Conservation (phyloP, 2,888 invertebrate species). For the Rhingia rostrata region DNA sequence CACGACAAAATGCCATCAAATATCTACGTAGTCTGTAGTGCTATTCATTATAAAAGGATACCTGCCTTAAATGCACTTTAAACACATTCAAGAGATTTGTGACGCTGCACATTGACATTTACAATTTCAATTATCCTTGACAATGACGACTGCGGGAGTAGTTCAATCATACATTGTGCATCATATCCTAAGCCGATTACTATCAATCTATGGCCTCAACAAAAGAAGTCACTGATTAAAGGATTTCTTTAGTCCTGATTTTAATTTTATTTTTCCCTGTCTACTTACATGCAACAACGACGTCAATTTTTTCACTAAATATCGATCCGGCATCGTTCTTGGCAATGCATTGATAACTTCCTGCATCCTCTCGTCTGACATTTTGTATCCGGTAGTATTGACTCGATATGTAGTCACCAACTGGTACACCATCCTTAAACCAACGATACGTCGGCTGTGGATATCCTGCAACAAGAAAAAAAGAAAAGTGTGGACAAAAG, state of each 20-base stretch:
- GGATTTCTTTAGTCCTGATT: conserved; percentile 18
- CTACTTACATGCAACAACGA: conserved; percentile 95
- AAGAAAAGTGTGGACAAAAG: conserved; percentile 16
- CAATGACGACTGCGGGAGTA: background rate
- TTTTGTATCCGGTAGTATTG: conserved; percentile 92
- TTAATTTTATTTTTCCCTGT: conserved; percentile 2
- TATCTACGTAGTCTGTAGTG: background rate
- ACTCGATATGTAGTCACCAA: conserved; percentile 92
- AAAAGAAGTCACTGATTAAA: conserved; percentile 19
- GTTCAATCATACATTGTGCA: background rate
- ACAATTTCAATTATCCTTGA: conserved; percentile 8
- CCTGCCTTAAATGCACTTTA: conserved; percentile 1
- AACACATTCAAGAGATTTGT: background rate
- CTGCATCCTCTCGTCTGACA: conserved; percentile 92
- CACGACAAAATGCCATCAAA: conserved; percentile 17
- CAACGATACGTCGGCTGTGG: conserved; percentile 97
- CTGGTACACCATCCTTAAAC: conserved; percentile 92
- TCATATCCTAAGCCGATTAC: too few relatives aligned
- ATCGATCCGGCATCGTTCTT: conserved; percentile 95
- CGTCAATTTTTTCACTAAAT: conserved; percentile 94
- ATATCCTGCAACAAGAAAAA: conserved; percentile 86
- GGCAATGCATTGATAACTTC: conserved; percentile 96
- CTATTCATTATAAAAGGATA: background rate
- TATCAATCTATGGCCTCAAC: background rate
- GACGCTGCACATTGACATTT: background rate